Percentiles rank a stretch among this genome's conserved stretches.
These are phyloP conservation scores for Halocaridina rubra DNA, from an alignment of 2,888 invertebrate species.

Conservation along the genomic window DNA sequence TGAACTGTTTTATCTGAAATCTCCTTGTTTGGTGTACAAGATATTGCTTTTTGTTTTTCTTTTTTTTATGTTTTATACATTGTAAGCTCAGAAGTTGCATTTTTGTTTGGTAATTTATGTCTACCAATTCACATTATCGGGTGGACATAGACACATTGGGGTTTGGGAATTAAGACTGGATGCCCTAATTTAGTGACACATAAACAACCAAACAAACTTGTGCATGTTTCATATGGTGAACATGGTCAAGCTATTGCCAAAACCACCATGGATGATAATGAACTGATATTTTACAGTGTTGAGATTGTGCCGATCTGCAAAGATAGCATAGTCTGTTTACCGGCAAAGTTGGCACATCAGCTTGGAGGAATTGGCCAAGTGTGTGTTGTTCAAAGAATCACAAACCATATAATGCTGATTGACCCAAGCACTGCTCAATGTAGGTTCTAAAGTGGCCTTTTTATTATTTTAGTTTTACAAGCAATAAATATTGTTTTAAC, in stretches of 20 bases:
- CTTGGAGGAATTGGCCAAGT: conserved; percentile 89
- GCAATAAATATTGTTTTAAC: no score
- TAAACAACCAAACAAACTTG: no score
- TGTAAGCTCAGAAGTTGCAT: background rate
- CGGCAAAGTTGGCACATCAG: conserved; percentile 85
- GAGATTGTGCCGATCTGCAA: conserved; percentile 97
- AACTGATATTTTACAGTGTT: conserved; percentile 73
- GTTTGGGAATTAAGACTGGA: background rate
- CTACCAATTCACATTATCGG: background rate
- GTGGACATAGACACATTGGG: background rate
- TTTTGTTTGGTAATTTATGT: background rate
- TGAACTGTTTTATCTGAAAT: no score
- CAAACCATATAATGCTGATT: conserved; percentile 90
- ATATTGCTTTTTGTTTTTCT: background rate
- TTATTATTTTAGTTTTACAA: no score
- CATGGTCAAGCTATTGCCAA: no score
- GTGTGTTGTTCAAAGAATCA: conserved; percentile 88
- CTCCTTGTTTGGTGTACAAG: background rate
- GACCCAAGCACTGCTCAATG: conserved; percentile 89
- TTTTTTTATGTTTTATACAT: background rate
- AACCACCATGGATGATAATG: background rate
- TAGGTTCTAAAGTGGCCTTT: no score
- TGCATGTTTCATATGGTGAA: no score
- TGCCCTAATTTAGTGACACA: background rate
- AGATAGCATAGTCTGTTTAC: conserved; percentile 90